Percentiles rank a stretch among this genome's conserved stretches.
Conservation (phyloP, 2,797 vertebrate genomes). For the Anabacerthia variegaticeps region DNA sequence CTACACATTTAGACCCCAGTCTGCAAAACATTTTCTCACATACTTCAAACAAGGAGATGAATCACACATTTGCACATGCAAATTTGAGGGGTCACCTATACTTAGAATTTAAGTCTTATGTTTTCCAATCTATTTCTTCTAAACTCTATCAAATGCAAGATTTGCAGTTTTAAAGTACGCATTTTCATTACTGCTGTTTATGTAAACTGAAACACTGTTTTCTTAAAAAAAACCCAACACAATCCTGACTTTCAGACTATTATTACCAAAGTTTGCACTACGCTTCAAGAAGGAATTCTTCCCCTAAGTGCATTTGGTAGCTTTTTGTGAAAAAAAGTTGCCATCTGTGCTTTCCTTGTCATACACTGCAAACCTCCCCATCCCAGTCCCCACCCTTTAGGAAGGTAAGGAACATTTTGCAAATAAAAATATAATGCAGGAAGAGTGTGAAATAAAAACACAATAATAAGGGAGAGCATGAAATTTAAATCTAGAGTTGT, state of each 20-base stretch:
- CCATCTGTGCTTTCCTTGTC: background rate
- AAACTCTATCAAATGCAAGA: background rate
- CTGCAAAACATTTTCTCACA: background rate
- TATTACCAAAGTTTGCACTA: background rate
- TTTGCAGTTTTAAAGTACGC: background rate
- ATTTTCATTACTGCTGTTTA: background rate
- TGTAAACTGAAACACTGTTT: background rate
- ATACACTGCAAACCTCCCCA: background rate
- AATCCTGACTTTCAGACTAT: background rate
- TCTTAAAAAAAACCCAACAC: background rate
- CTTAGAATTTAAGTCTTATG: background rate
- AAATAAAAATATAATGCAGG: background rate
- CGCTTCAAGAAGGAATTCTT: background rate
- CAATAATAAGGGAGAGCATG: background rate
- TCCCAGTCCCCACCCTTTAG: too few species aligned
- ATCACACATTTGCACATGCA: background rate
- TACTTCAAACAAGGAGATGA: background rate
- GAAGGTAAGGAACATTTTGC: background rate
- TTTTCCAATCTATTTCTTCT: background rate
- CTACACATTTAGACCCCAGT: background rate
- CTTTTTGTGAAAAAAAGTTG: background rate
- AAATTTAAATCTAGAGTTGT: background rate
- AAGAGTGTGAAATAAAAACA: background rate
- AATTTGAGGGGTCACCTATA: background rate
- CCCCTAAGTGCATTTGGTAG: background rate